Evolutionary conservation across 2,113 vertebrate genomes (phyloP).

Genomic region (Gulo gulo): DNA sequence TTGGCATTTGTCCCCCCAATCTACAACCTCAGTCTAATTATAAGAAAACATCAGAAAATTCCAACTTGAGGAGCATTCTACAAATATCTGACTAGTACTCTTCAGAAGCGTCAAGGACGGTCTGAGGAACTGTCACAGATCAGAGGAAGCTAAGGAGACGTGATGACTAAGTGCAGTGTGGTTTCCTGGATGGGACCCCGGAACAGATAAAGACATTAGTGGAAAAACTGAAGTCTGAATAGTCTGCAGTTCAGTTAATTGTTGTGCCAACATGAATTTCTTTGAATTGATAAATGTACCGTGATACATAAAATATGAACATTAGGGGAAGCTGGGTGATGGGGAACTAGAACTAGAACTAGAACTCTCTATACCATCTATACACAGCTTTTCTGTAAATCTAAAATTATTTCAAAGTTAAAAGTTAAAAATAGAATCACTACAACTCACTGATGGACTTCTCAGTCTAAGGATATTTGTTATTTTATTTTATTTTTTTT

Average conservation of each 20-base stretch:
- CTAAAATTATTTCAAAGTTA: slow-evolving; percentile 19
- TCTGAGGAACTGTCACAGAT: background rate
- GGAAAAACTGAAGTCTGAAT: background rate
- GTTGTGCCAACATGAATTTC: background rate
- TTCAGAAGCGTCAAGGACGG: background rate
- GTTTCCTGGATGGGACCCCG: background rate
- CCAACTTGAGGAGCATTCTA: background rate
- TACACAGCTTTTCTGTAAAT: background rate
- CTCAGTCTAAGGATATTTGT: background rate
- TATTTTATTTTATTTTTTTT: too few relatives aligned
- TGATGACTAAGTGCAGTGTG: background rate
- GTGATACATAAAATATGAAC: background rate
- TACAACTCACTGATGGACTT: background rate
- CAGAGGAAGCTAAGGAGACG: background rate
- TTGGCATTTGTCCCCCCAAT: background rate
- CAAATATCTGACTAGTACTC: background rate
- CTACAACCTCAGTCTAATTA: background rate
- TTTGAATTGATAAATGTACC: background rate
- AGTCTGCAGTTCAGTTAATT: background rate
- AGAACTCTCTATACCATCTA: background rate
- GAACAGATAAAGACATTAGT: background rate
- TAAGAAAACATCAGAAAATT: background rate
- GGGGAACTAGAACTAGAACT: background rate
- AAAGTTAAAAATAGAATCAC: background rate
- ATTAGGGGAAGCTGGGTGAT: background rate